Conservation (phyloP, 30 jellyfish, hydroid and myxozoan species). For the Aurelia aurita region DNA sequence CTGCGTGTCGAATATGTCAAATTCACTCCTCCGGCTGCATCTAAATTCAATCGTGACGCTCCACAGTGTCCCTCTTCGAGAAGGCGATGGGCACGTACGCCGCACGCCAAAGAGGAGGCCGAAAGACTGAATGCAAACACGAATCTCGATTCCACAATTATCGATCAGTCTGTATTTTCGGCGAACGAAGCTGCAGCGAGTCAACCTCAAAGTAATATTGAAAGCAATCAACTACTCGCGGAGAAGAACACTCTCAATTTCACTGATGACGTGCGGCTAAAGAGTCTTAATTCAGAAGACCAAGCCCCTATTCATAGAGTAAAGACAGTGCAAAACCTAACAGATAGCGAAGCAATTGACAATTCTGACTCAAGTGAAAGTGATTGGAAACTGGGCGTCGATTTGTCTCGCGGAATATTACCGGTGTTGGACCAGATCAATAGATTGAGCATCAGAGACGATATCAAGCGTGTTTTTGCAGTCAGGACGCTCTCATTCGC, state of each 20-base stretch:
- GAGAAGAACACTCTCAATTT: background rate
- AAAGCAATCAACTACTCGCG: background rate
- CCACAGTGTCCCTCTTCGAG: constrained; percentile 40
- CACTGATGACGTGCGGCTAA: too few relatives aligned
- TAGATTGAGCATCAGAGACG: constrained; percentile 43
- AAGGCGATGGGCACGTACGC: constrained; percentile 75
- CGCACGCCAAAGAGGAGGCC: constrained; percentile 54
- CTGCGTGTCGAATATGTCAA: background rate
- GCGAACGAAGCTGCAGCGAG: background rate
- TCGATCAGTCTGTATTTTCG: background rate
- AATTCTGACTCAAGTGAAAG: too few relatives aligned
- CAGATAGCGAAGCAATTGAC: background rate
- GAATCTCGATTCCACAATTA: background rate
- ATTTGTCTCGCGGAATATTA: constrained; percentile 20
- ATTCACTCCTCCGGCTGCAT: constrained; percentile 27
- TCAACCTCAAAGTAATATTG: too few relatives aligned
- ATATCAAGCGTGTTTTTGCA: constrained; percentile 24
- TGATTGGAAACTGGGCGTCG: constrained; percentile 5
- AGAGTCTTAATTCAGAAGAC: too few relatives aligned
- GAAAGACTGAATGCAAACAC: background rate
- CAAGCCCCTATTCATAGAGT: too few relatives aligned
- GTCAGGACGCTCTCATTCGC: background rate
- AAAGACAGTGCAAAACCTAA: too few relatives aligned
- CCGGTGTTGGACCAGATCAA: constrained; percentile 40
- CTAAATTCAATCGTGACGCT: background rate